phyloP scores from a whole-genome alignment of 2,113 vertebrate species.

The Sylvietta virens region DNA sequence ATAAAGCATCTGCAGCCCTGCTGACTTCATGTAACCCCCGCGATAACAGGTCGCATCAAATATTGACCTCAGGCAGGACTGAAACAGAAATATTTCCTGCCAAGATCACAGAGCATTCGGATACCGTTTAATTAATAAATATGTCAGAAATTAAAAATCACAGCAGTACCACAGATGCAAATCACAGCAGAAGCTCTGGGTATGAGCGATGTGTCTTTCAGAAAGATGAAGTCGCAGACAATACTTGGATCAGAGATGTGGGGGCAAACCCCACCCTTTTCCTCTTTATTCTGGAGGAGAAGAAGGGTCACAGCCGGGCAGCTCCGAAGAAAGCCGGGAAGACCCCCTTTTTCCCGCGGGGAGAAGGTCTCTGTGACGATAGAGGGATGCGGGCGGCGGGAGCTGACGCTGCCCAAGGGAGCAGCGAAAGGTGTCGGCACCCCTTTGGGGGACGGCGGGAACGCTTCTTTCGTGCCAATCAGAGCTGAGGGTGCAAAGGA shows the following conservation, averaged over 20 bases:
- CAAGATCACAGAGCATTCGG: background rate
- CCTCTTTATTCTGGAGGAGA: background rate
- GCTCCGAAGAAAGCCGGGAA: background rate
- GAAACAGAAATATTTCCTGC: background rate
- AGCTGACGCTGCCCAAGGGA: background rate
- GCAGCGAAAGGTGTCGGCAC: background rate
- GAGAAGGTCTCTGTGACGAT: background rate
- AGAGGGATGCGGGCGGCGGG: background rate
- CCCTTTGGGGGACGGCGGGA: background rate
- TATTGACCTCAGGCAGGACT: background rate
- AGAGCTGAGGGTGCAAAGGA: no score
- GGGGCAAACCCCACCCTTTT: background rate
- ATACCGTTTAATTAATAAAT: background rate
- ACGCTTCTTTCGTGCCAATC: no score
- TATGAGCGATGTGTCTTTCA: background rate
- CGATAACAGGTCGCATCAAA: background rate
- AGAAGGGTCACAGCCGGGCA: background rate
- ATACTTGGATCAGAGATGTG: background rate
- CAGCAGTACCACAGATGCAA: background rate
- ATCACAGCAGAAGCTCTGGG: background rate
- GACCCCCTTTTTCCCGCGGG: fast-evolving
- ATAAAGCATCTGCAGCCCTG: background rate
- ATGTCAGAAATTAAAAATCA: background rate
- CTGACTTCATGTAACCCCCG: background rate
- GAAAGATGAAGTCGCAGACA: background rate